Percentiles rank a stretch among this genome's conserved stretches.
Conservation (phyloP, 2,888 invertebrate species). For the Cyclophora punctaria region DNA sequence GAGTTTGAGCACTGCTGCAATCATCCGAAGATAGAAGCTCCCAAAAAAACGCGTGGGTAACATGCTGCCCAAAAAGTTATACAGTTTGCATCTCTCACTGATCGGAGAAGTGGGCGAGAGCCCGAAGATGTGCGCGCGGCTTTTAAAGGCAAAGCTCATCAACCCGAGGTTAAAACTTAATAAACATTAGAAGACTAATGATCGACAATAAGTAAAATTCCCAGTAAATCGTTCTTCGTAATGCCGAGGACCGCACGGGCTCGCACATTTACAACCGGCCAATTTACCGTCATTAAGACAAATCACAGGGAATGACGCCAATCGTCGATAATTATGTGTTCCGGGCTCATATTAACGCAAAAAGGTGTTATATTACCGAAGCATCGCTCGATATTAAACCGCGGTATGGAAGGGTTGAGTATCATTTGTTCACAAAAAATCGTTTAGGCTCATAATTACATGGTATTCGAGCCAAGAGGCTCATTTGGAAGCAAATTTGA, state of each 20-base stretch:
- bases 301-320: slow-evolving; percentile 58
- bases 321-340: slow-evolving; percentile 64
- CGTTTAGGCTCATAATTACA: slow-evolving; percentile 41
- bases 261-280: slow-evolving; percentile 38
- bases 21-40: too few species aligned
- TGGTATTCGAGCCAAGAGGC: slow-evolving; percentile 18
- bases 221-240: slow-evolving; percentile 32
- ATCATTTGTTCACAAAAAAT: slow-evolving; percentile 47
- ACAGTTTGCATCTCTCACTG: too few species aligned
- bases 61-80: too few species aligned
- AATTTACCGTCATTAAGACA: slow-evolving; percentile 66
- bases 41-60: too few species aligned
- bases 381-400: slow-evolving; percentile 44
- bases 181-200: slow-evolving; percentile 38
- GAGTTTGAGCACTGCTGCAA: too few species aligned
- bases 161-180: slow-evolving; percentile 23
- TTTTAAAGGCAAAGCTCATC: slow-evolving; percentile 16
- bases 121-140: neutral
- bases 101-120: too few species aligned
- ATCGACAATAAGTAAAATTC: slow-evolving; percentile 42
- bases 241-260: slow-evolving; percentile 45
- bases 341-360: slow-evolving; percentile 47
- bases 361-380: slow-evolving; percentile 59
- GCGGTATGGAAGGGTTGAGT: slow-evolving; percentile 33
- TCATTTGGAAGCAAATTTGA: slow-evolving; percentile 21